These are phyloP conservation scores for Ptiloglossa arizonensis DNA, from an alignment of 1,140 invertebrate genomes.

Conservation along the genomic window DNA sequence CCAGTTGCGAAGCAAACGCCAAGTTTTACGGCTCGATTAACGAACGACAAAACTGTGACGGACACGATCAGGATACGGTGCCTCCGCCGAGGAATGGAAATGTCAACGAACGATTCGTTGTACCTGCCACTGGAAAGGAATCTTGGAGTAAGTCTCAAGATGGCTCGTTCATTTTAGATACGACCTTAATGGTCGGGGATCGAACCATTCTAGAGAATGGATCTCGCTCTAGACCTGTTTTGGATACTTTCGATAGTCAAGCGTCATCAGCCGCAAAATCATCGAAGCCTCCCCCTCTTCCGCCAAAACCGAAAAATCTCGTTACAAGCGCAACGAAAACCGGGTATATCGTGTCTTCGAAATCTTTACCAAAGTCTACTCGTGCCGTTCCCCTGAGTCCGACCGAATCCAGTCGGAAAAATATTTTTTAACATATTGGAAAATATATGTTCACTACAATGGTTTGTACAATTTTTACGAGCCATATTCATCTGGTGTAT, in stretches of 20 bases:
- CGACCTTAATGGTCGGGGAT: slow-evolving; percentile 72
- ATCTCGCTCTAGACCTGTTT: slow-evolving; percentile 49
- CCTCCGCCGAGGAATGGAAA: slow-evolving; percentile 33
- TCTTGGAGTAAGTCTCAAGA: slow-evolving; percentile 56
- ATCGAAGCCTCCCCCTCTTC: slow-evolving; percentile 78
- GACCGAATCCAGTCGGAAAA: slow-evolving; percentile 61
- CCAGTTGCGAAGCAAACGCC: slow-evolving; percentile 70
- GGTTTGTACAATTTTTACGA: slow-evolving; percentile 13
- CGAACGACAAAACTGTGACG: slow-evolving; percentile 63
- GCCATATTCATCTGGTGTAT: background rate
- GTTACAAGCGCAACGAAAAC: slow-evolving; percentile 68
- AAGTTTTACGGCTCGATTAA: slow-evolving; percentile 78
- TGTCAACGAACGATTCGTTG: slow-evolving; percentile 47
- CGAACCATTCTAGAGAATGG: slow-evolving; percentile 76
- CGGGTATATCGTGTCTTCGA: slow-evolving; percentile 70
- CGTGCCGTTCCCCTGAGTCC: slow-evolving; percentile 51
- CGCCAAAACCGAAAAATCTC: slow-evolving; percentile 79
- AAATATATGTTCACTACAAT: background rate
- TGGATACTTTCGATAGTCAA: slow-evolving; percentile 44
- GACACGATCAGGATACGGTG: slow-evolving; percentile 35
- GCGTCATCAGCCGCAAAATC: slow-evolving; percentile 65
- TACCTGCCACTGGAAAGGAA: slow-evolving; percentile 49
- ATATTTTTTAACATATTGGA: slow-evolving; percentile 56
- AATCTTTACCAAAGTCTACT: slow-evolving; percentile 70
- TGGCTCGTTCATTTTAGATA: slow-evolving; percentile 66